phyloP scores from a whole-genome alignment of 2,888 invertebrate genomes.

The Chironomus riparius region DNA sequence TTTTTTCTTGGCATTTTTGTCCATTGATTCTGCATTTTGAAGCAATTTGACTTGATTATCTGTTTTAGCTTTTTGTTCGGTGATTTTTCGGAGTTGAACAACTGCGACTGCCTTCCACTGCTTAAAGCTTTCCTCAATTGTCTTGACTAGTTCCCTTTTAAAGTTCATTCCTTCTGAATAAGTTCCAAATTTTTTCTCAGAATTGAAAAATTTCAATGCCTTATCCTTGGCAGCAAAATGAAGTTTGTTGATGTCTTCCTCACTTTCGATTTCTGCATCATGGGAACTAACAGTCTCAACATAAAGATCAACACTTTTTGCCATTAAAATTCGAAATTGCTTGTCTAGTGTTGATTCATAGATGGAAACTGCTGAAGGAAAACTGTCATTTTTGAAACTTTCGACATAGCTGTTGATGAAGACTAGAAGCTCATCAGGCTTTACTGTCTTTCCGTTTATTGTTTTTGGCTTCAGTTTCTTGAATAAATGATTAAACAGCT shows the following conservation, averaged over 20 bases:
- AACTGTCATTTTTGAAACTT: not conserved
- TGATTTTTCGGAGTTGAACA: not conserved
- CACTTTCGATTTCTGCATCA: not conserved
- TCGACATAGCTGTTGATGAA: conserved; percentile 17
- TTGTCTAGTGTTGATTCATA: conserved; percentile 9
- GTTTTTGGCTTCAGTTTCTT: conserved; percentile 3
- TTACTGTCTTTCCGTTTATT: conserved; percentile 10
- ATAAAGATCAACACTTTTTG: conserved; percentile 10
- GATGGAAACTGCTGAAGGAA: not conserved
- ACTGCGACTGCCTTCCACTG: conserved; percentile 5
- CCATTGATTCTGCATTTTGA: not conserved
- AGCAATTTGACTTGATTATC: not conserved
- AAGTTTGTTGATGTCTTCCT: not conserved
- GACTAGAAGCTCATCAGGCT: conserved; percentile 1
- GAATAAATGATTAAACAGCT: conserved; percentile 14
- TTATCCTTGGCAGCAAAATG: not conserved
- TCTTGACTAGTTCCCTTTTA: not conserved
- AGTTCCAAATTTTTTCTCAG: conserved; percentile 10
- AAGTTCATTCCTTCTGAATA: not conserved
- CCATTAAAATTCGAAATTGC: conserved; percentile 4
- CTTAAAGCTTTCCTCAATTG: not conserved
- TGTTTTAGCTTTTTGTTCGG: not conserved
- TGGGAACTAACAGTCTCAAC: not conserved
- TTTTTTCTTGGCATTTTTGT: not conserved
- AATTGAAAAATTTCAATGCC: not conserved